Percentiles rank a stretch among this genome's conserved stretches.
These are phyloP conservation scores for Chiloscyllium plagiosum DNA, from an alignment of 2,113 vertebrate genomes.

Conservation along the genomic window DNA sequence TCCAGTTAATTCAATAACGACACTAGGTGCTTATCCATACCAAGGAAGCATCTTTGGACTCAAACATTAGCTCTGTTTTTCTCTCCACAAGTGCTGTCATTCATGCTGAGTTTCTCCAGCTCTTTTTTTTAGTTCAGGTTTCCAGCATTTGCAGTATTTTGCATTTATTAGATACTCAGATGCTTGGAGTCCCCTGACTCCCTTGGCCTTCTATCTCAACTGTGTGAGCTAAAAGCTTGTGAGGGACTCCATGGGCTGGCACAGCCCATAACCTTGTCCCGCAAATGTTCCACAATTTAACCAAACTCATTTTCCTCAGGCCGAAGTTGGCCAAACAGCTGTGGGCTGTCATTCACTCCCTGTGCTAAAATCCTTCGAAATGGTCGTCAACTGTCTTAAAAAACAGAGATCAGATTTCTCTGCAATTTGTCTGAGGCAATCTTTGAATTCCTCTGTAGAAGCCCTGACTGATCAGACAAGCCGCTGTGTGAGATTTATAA, in stretches of 20 bases:
- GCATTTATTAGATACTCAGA: too few relatives aligned
- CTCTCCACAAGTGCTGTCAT: too few relatives aligned
- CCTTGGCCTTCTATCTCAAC: background rate
- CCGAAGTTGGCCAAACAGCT: too few relatives aligned
- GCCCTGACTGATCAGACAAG: background rate
- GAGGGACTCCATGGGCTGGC: background rate
- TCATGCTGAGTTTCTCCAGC: too few relatives aligned
- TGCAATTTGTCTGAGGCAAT: background rate
- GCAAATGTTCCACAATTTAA: background rate
- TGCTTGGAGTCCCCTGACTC: too few relatives aligned
- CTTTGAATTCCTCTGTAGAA: background rate
- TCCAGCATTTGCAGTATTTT: too few relatives aligned
- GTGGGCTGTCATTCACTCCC: background rate
- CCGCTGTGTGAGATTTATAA: conserved; percentile 3
- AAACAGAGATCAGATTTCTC: background rate
- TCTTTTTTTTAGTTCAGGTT: too few relatives aligned
- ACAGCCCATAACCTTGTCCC: background rate
- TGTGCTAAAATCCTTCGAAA: background rate
- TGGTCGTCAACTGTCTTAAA: background rate
- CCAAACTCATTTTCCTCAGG: background rate
- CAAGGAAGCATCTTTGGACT: too few relatives aligned
- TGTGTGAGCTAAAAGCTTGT: background rate
- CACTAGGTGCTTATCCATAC: background rate
- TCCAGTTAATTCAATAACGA: background rate
- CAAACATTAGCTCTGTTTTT: too few relatives aligned